Evolutionary conservation across 1,140 invertebrate genomes (phyloP).

Genomic region (Conus betulinus): DNA sequence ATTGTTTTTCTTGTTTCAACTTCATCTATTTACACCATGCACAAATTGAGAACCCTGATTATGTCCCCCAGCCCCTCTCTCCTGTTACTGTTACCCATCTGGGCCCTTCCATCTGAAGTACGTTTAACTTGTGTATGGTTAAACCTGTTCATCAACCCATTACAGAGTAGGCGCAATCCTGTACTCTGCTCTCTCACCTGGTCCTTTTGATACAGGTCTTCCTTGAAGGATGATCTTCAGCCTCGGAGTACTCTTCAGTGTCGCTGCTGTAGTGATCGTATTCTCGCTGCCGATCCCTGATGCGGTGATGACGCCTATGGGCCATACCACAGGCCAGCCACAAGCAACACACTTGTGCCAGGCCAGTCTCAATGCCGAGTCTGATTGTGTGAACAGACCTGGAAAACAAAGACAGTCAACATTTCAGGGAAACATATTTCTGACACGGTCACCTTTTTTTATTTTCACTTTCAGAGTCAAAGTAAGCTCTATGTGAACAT

Average conservation of each 20-base stretch:
- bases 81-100: no score
- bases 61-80: neutral
- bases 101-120: no score
- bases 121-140: no score
- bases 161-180: no score
- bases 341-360: conserved; percentile 12
- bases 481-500: no score
- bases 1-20: no score
- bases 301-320: conserved; percentile 42
- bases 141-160: no score
- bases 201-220: conserved; percentile 74
- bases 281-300: conserved; percentile 51
- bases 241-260: conserved; percentile 73
- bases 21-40: no score
- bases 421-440: no score
- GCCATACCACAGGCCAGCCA: conserved; percentile 44
- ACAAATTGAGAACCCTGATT: no score
- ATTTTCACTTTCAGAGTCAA: no score
- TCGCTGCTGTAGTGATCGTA: conserved; percentile 75
- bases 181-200: conserved; percentile 55
- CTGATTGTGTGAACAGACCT: neutral
- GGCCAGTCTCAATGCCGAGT: neutral
- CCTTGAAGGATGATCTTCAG: conserved; percentile 68
- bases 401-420: neutral
- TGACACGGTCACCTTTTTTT: no score